Evolutionary conservation across 2,113 vertebrate genomes (phyloP).

Genomic region (Thunnus thynnus): DNA sequence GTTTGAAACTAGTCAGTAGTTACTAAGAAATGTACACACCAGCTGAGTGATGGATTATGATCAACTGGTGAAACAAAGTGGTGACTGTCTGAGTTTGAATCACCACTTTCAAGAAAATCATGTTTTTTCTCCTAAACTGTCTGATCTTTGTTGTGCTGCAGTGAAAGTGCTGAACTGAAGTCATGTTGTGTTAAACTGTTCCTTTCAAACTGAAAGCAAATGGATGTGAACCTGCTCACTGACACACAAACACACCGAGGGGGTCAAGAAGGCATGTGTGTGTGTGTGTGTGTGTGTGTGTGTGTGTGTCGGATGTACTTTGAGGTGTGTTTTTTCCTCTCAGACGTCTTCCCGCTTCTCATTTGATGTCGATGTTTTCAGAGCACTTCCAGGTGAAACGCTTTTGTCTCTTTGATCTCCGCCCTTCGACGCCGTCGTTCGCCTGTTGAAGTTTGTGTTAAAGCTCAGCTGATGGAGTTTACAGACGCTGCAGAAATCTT

Average conservation of each 20-base stretch:
- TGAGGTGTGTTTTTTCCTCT: conserved; percentile 36
- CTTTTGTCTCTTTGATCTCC: conserved; percentile 31
- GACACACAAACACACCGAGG: conserved; percentile 12
- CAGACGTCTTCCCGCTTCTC: conserved; percentile 35
- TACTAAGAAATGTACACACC: no score
- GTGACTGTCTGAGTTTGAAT: no score
- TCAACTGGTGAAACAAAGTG: no score
- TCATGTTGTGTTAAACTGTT: no score
- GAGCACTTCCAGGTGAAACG: conserved; percentile 29
- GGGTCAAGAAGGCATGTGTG: conserved; percentile 10
- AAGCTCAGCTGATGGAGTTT: not conserved
- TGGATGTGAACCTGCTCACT: not conserved
- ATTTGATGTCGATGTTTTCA: conserved; percentile 35
- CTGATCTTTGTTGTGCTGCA: no score
- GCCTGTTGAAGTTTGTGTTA: conserved; percentile 37
- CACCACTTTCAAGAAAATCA: no score
- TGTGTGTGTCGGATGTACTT: conserved; percentile 18
- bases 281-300: conserved; percentile 11
- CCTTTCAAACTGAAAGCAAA: not conserved
- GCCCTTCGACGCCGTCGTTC: not conserved
- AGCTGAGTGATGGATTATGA: no score
- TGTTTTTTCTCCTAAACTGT: no score
- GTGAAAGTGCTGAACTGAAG: no score
- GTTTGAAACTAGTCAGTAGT: no score
- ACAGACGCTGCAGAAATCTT: conserved; percentile 16